Evolutionary conservation across 2,888 invertebrate genomes (phyloP).

Genomic region (Acrobasis repandana): DNA sequence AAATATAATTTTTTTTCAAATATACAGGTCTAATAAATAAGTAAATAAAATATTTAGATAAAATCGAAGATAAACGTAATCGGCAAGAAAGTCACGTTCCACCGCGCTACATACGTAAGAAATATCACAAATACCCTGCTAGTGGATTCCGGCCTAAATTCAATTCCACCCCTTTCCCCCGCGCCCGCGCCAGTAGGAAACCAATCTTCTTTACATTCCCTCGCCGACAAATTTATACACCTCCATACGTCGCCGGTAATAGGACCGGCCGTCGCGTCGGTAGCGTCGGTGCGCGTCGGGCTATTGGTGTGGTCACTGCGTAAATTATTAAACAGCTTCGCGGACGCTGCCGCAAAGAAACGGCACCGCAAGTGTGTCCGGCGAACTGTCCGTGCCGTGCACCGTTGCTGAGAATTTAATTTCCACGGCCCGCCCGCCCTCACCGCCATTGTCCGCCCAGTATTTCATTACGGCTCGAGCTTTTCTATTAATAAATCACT

Average conservation of each 20-base stretch:
- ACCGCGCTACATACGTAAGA: conserved; percentile 62
- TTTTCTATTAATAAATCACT: conserved; percentile 84
- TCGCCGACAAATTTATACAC: conserved; percentile 80
- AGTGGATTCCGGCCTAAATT: conserved; percentile 77
- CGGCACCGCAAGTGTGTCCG: conserved; percentile 58
- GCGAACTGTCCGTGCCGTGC: conserved; percentile 50
- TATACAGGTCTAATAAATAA: neutral
- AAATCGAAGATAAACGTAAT: conserved; percentile 61
- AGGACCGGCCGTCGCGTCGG: conserved; percentile 44
- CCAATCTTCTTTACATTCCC: conserved; percentile 81
- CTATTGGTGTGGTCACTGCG: conserved; percentile 43
- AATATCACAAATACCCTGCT: conserved; percentile 69
- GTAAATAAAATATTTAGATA: conserved; percentile 24
- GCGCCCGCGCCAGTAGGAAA: conserved; percentile 70
- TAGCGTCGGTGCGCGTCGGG: conserved; percentile 31
- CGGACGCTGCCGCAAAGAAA: conserved; percentile 63
- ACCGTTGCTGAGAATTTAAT: conserved; percentile 77
- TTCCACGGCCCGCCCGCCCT: conserved; percentile 74
- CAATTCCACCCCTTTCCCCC: conserved; percentile 76
- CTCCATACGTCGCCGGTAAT: conserved; percentile 72
- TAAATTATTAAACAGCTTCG: conserved; percentile 69
- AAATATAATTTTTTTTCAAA: neutral
- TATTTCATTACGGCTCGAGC: conserved; percentile 82
- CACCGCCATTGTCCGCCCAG: conserved; percentile 80
- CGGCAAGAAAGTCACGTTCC: conserved; percentile 63